A percentile compares a stretch with the other conserved stretches of the same genome.
Evolutionary conservation across 1,140 invertebrate genomes (phyloP).

Genomic region (Drosophila willistoni): DNA sequence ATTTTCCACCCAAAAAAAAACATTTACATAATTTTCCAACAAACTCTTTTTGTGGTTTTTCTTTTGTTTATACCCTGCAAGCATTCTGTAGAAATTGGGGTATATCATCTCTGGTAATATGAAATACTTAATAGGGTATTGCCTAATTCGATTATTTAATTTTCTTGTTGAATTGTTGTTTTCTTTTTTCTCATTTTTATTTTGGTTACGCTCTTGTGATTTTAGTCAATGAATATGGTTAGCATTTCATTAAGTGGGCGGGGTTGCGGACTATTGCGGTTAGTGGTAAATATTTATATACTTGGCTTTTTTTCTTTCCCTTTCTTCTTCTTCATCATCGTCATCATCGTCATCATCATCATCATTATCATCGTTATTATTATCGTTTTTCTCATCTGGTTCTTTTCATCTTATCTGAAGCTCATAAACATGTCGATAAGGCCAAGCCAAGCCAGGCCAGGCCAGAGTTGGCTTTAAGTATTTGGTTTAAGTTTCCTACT

Average conservation of each 20-base stretch:
- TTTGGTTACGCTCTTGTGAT: conserved; percentile 71
- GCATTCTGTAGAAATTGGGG: not conserved
- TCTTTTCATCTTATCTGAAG: conserved; percentile 25
- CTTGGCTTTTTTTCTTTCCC: conserved; percentile 36
- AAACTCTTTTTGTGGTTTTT: conserved; percentile 13
- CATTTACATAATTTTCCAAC: conserved; percentile 74
- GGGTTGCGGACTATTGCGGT: conserved; percentile 30
- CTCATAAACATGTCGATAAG: conserved; percentile 69
- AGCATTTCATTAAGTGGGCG: conserved; percentile 70
- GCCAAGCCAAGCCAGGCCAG: conserved; percentile 17
- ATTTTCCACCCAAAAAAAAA: conserved; percentile 52
- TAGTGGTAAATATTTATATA: conserved; percentile 69
- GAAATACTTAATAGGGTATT: conserved; percentile 32
- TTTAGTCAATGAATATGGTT: conserved; percentile 78
- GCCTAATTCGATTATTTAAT: not conserved
- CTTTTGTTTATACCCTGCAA: conserved; percentile 5
- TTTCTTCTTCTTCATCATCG: not conserved
- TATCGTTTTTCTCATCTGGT: conserved; percentile 5
- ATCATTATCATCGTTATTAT: not conserved
- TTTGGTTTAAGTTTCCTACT: conserved; percentile 9
- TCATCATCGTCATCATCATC: not conserved
- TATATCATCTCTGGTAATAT: not conserved
- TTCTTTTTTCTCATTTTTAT: not conserved
- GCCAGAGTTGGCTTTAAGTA: conserved; percentile 19
- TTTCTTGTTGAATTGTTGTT: not conserved